Evolutionary conservation across 2,888 invertebrate genomes (phyloP).

Genomic region (Aleiodes alternator): DNA sequence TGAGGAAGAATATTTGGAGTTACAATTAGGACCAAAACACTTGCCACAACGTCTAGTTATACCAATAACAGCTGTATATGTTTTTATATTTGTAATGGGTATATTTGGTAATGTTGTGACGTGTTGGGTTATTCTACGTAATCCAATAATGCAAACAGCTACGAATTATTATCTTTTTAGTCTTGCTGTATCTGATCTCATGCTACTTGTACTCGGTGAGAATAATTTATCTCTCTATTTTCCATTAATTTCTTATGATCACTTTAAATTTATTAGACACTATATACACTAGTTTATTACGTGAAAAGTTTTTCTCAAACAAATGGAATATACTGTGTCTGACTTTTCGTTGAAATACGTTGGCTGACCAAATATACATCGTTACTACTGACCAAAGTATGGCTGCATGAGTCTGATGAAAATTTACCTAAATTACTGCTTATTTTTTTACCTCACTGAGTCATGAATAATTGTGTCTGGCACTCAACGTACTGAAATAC

Average conservation of each 20-base stretch:
- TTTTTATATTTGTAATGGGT: conserved; percentile 87
- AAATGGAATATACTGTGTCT: too few species aligned
- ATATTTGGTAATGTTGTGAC: conserved; percentile 89
- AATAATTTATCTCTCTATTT: conserved; percentile 15
- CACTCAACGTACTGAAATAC: too few species aligned
- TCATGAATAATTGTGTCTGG: too few species aligned
- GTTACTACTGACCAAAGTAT: too few species aligned
- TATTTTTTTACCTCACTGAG: too few species aligned
- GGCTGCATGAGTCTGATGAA: too few species aligned
- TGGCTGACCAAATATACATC: too few species aligned
- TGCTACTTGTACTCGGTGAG: conserved; percentile 87
- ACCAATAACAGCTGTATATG: conserved; percentile 82
- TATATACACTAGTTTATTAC: not conserved
- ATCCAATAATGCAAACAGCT: conserved; percentile 89
- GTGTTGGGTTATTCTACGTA: conserved; percentile 89
- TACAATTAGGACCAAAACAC: conserved; percentile 80
- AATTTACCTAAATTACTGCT: too few species aligned
- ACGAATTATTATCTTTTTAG: conserved; percentile 95
- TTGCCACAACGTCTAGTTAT: conserved; percentile 76
- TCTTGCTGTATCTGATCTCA: conserved; percentile 90
- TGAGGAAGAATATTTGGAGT: conserved; percentile 79
- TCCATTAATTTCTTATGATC: not conserved
- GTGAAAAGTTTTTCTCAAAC: not conserved
- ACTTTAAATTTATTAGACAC: too few species aligned
- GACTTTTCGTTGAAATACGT: too few species aligned